These are phyloP conservation scores for Guaruba guarouba DNA, from an alignment of 2,113 vertebrate species.

Conservation along the genomic window DNA sequence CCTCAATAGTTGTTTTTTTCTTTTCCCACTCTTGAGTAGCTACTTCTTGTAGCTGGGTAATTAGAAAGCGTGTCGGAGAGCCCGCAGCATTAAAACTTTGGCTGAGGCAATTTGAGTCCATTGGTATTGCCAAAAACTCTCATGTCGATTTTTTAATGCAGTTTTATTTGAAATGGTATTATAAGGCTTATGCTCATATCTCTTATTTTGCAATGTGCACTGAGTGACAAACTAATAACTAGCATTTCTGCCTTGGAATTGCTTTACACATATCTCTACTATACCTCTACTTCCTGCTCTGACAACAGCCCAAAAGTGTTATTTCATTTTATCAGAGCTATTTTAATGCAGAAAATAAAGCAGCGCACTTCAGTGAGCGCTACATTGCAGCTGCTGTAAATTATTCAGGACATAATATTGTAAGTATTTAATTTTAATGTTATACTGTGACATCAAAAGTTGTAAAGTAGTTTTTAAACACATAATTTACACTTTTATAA, in stretches of 20 bases:
- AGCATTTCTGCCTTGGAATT: background rate
- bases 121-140: background rate
- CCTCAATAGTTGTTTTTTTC: background rate
- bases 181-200: background rate
- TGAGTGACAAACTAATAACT: background rate
- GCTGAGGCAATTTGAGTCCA: background rate
- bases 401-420: background rate
- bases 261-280: background rate
- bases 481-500: background rate
- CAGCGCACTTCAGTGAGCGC: background rate
- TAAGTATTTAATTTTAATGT: background rate
- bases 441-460: background rate
- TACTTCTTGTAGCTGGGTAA: background rate
- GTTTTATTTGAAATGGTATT: background rate
- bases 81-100: too few species aligned
- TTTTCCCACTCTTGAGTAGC: background rate
- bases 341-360: background rate
- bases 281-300: background rate
- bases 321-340: background rate
- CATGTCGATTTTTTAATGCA: background rate
- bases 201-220: background rate
- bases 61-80: fast-evolving
- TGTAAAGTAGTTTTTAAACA: background rate
- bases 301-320: background rate
- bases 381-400: background rate